phyloP scores from a whole-genome alignment of 2,888 invertebrate species.

The Sturmia bella region DNA sequence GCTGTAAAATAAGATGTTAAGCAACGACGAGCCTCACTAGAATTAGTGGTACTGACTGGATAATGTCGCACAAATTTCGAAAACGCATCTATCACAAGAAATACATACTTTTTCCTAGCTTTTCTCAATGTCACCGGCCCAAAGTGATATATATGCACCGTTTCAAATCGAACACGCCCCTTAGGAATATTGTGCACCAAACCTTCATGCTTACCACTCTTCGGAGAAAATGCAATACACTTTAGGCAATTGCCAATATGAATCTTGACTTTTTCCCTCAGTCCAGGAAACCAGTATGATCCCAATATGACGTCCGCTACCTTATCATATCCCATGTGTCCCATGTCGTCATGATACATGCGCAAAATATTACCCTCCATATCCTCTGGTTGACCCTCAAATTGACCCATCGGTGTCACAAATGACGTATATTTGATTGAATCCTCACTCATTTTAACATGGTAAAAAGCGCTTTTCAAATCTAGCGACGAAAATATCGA shows the following conservation, averaged over 20 bases:
- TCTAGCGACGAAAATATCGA: slow-evolving; percentile 48
- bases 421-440: slow-evolving; percentile 65
- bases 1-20: no score
- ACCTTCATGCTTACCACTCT: slow-evolving; percentile 17
- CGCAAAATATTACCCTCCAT: neutral
- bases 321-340: no score
- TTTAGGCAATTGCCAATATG: slow-evolving; percentile 15
- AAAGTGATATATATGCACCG: slow-evolving; percentile 19
- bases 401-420: slow-evolving; percentile 34
- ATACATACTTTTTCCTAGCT: slow-evolving; percentile 17
- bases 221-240: slow-evolving; percentile 18
- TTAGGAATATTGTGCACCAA: slow-evolving; percentile 23
- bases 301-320: no score
- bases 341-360: slow-evolving; percentile 15
- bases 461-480: slow-evolving; percentile 51
- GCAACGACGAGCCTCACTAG: neutral
- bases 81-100: slow-evolving; percentile 15
- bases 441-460: slow-evolving; percentile 21
- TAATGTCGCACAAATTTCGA: slow-evolving; percentile 11
- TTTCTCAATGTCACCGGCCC: slow-evolving; percentile 11
- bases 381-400: no score
- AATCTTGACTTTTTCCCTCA: neutral
- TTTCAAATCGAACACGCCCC: slow-evolving; percentile 10
- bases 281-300: slow-evolving; percentile 33
- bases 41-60: neutral